Conservation (phyloP, 2,888 invertebrate species). For the Neelides folsomi region DNA sequence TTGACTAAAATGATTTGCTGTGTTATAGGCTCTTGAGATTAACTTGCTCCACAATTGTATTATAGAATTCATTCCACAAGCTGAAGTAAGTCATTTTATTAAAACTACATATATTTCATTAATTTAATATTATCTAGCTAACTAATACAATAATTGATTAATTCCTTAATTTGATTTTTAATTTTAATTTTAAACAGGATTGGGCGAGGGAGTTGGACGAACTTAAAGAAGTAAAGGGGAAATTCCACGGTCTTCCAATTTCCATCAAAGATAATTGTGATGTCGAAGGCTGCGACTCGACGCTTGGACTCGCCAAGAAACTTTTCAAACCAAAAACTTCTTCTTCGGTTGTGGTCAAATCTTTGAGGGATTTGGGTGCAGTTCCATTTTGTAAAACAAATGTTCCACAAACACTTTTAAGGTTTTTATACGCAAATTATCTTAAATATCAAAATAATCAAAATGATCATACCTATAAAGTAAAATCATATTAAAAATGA, state of each 20-base stretch:
- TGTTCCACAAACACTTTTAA: conserved; percentile 36
- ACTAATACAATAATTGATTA: too few species aligned
- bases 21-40: conserved; percentile 8
- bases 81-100: conserved; percentile 6
- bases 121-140: too few species aligned
- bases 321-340: conserved; percentile 33
- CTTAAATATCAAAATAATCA: too few species aligned
- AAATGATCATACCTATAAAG: too few species aligned
- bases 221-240: conserved; percentile 20
- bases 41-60: conserved; percentile 10
- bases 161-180: too few species aligned
- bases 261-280: conserved; percentile 36
- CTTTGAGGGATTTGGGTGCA: conserved; percentile 24
- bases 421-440: conserved; percentile 8
- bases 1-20: neutral
- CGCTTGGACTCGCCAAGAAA: conserved; percentile 35
- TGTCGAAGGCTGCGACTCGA: conserved; percentile 36
- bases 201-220: conserved; percentile 24
- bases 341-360: conserved; percentile 24
- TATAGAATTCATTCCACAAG: conserved; percentile 15
- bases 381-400: conserved; percentile 36
- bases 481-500: too few species aligned
- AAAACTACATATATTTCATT: neutral
- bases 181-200: conserved; percentile 10
- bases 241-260: conserved; percentile 36